Percentiles rank a stretch among this genome's conserved stretches.
Conservation (phyloP, 2,888 invertebrate species). For the Sphaeridia pumilis region DNA sequence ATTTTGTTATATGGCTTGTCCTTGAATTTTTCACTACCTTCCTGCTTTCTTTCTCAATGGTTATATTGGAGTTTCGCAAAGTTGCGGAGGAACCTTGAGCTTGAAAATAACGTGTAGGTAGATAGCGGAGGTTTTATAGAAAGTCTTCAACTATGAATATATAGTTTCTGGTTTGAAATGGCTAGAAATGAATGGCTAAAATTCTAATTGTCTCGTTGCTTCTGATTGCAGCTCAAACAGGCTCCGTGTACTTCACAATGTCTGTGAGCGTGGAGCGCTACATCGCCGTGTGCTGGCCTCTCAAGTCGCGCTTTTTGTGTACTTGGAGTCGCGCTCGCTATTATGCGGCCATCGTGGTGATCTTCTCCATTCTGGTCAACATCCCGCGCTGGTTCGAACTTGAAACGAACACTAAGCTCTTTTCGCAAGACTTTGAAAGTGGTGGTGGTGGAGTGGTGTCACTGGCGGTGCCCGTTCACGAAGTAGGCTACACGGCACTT, state of each 20-base stretch:
- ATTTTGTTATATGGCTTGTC: too few species aligned
- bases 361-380: slow-evolving; percentile 73
- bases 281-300: slow-evolving; percentile 82
- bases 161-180: too few species aligned
- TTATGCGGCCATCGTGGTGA: slow-evolving; percentile 67
- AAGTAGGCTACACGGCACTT: slow-evolving; percentile 24
- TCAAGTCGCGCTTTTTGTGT: slow-evolving; percentile 76
- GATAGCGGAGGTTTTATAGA: too few species aligned
- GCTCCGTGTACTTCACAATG: slow-evolving; percentile 72
- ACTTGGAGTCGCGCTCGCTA: slow-evolving; percentile 73
- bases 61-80: too few species aligned
- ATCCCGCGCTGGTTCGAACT: slow-evolving; percentile 48
- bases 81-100: too few species aligned
- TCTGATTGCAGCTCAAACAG: slow-evolving; percentile 53
- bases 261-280: slow-evolving; percentile 68
- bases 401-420: slow-evolving; percentile 8
- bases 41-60: too few species aligned
- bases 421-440: neutral
- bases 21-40: too few species aligned
- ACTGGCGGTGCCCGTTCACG: slow-evolving; percentile 10
- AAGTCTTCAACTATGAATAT: too few species aligned
- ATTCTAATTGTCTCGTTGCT: neutral
- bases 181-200: neutral
- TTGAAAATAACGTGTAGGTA: too few species aligned
- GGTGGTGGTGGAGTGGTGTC: slow-evolving; percentile 1